phyloP scores from a whole-genome alignment of 1,140 invertebrate genomes.

The Euborellia annulipes region DNA sequence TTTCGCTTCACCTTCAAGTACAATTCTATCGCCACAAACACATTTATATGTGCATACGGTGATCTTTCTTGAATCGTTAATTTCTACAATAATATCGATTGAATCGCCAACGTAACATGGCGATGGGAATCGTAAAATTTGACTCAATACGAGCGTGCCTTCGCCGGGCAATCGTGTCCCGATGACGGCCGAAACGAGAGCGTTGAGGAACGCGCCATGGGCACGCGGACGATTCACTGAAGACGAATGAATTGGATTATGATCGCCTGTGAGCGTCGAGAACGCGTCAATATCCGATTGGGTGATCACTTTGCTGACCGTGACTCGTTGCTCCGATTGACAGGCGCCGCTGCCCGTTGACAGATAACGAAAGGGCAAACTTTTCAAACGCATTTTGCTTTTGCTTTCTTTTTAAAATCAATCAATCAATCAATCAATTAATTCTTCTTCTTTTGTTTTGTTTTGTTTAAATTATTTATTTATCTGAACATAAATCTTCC shows the following conservation, averaged over 20 bases:
- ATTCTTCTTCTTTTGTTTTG: too few relatives aligned
- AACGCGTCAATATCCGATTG: constrained; percentile 51
- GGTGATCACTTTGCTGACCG: constrained; percentile 43
- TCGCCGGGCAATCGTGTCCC: constrained; percentile 66
- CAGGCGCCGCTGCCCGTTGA: too few relatives aligned
- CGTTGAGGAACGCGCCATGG: constrained; percentile 68
- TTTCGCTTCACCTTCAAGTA: constrained; percentile 16
- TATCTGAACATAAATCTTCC: constrained; percentile 16
- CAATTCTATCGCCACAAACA: constrained; percentile 29
- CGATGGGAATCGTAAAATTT: constrained; percentile 58
- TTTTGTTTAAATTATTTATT: too few relatives aligned
- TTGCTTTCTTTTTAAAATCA: too few relatives aligned
- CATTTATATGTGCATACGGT: constrained; percentile 55
- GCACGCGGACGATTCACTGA: constrained; percentile 28
- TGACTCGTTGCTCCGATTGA: constrained; percentile 37
- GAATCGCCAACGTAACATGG: constrained; percentile 61
- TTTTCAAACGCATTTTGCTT: too few relatives aligned
- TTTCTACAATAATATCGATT: constrained; percentile 49
- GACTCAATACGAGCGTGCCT: constrained; percentile 57
- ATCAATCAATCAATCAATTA: too few relatives aligned
- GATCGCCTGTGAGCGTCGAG: constrained; percentile 54
- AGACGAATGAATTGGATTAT: constrained; percentile 53
- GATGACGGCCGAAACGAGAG: constrained; percentile 60
- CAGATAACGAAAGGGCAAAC: too few relatives aligned
- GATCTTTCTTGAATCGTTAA: constrained; percentile 53